Base-by-base conservation (phyloP, 2,797 vertebrate species). In the Rhodeus uyekii region DNA sequence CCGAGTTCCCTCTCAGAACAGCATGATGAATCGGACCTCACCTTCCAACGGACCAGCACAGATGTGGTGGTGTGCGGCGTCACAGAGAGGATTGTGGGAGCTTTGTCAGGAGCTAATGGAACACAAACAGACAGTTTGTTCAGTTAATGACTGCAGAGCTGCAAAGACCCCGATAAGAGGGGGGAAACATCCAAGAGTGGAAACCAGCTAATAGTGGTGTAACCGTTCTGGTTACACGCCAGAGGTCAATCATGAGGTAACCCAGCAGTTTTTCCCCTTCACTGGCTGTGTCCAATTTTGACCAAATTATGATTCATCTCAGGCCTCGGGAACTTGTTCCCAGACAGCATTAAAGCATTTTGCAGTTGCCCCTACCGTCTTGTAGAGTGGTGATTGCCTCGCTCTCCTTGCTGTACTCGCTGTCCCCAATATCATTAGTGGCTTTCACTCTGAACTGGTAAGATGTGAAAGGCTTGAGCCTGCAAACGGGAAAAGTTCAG, bases 21-120 rank as follows among this genome's bases (percentile, higher is more conserved):
- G 38, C 12, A 14, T 34, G 42, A 80, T 46, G 9, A 55, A 48
- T 24, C 24, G 9, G 58, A 50, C 60, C 55, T 68, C 93, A 99
- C 98, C 97, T 98, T 96, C 98, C 98, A 99, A 83, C 95, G 96
- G 91, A 99, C 96, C 83, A 99, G 92, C 91, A 99, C 97, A 0
- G 98, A 99, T 0, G 97, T 99, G 8, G 97, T 98, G 50, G 98
- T 99, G 93, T 98, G 97, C 0, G 98, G 98, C 0, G 95, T 99
- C 89, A 99, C 96, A 0, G 97, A 98, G 73, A 99, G 91, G 78
- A 99, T 96, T 53, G 90, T 87, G 81, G 98, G 98, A 0, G 97
- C 95, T 89, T 93, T 92, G 84, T 95, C 94, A 4, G 94, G 95
- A 44, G 92, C 95, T 95, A 90, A 86, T 55, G 68, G 42, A 80